Conservation (phyloP, 2,113 vertebrate genomes). For the Paradoxurus hermaphroditus region DNA sequence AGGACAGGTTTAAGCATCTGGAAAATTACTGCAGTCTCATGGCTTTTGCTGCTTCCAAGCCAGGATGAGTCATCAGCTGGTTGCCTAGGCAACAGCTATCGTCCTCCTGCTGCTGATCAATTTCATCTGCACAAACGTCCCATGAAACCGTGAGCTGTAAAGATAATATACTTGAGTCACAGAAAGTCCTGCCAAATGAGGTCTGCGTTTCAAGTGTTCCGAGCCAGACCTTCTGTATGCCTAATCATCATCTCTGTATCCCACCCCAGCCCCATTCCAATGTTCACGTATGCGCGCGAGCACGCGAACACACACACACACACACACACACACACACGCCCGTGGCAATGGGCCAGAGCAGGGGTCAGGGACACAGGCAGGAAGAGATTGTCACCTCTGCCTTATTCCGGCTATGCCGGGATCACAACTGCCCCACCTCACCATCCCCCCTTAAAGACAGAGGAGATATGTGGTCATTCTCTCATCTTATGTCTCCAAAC, state of each 20-base stretch:
- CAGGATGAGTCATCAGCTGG: conserved; percentile 79
- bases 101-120: conserved; percentile 78
- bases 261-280: neutral
- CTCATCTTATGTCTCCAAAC: neutral
- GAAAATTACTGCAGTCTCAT: conserved; percentile 87
- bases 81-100: conserved; percentile 77
- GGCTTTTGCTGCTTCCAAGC: conserved; percentile 65
- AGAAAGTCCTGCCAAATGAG: conserved; percentile 12
- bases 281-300: no score
- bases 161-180: conserved; percentile 61
- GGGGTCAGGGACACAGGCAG: neutral
- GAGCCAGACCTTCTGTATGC: neutral
- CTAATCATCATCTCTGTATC: neutral
- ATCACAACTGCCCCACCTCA: neutral
- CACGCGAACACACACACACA: neutral
- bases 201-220: conserved; percentile 38
- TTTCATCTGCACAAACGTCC: conserved; percentile 72
- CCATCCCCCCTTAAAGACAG: neutral
- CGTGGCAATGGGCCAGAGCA: no score
- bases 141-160: conserved; percentile 70
- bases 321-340: neutral
- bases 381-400: neutral
- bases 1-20: conserved; percentile 80
- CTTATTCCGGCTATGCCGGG: neutral
- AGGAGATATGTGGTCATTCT: neutral